These are phyloP conservation scores for Trematomus loennbergii DNA, from an alignment of 2,113 vertebrate genomes.

Conservation along the genomic window DNA sequence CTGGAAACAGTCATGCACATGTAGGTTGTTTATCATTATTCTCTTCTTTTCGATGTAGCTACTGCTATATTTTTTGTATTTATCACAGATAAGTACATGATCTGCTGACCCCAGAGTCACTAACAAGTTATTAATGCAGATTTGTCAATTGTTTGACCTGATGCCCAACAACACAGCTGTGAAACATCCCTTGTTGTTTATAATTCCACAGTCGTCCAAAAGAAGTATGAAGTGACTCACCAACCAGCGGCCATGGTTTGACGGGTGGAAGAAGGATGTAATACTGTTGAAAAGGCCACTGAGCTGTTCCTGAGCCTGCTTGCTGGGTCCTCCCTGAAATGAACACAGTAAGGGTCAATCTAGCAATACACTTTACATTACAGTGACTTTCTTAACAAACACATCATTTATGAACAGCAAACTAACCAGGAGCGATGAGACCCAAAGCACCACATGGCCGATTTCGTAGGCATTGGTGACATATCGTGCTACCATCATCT, in stretches of 20 bases:
- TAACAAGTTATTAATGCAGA: neutral
- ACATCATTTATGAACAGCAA: neutral
- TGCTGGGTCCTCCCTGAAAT: constrained; percentile 94
- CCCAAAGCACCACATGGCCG: constrained; percentile 95
- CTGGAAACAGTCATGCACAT: too few relatives aligned
- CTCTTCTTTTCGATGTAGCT: too few relatives aligned
- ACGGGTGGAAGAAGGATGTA: constrained; percentile 97
- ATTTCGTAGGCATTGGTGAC: constrained; percentile 96
- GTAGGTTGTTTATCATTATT: too few relatives aligned
- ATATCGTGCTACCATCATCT: constrained; percentile 93
- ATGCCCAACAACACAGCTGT: neutral
- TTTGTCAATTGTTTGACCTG: neutral
- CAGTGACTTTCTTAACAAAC: neutral
- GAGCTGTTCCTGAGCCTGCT: constrained; percentile 93
- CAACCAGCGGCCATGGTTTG: constrained; percentile 98
- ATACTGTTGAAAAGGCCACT: constrained; percentile 96
- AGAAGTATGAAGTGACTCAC: constrained; percentile 82
- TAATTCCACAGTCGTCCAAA: constrained; percentile 3
- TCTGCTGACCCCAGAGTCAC: neutral
- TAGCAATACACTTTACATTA: neutral
- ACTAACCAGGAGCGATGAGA: constrained; percentile 96
- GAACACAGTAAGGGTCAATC: constrained; percentile 9
- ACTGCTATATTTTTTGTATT: neutral
- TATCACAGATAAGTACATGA: neutral
- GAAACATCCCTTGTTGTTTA: neutral